A percentile compares a stretch with the other conserved stretches of the same genome.
These are phyloP conservation scores for Branchellion lobata DNA, from an alignment of 2,888 invertebrate genomes.

Conservation along the genomic window DNA sequence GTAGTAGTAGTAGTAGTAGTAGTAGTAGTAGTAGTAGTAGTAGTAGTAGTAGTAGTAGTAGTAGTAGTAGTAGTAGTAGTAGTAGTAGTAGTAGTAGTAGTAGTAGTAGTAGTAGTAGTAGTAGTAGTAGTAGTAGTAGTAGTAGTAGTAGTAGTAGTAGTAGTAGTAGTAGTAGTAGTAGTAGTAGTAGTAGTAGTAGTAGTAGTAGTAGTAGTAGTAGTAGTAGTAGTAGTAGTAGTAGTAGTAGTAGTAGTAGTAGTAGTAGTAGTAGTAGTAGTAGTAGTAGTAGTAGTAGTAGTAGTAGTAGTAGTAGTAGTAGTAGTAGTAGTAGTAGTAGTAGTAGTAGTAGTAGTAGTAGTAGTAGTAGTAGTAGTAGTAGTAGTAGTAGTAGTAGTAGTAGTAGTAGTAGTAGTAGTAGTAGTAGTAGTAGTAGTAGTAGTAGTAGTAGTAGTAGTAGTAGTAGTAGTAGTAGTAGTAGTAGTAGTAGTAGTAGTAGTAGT, in stretches of 20 bases:
- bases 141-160: conserved; percentile 16
- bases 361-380: conserved; percentile 16
- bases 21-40: conserved; percentile 16
- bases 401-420: conserved; percentile 16
- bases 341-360: conserved; percentile 16
- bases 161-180: conserved; percentile 16
- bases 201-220: conserved; percentile 16
- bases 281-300: conserved; percentile 12
- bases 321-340: conserved; percentile 16
- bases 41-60: conserved; percentile 16
- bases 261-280: conserved; percentile 16
- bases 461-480: conserved; percentile 12
- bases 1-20: conserved; percentile 16
- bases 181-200: conserved; percentile 16
- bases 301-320: conserved; percentile 10
- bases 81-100: conserved; percentile 16
- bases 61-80: conserved; percentile 5
- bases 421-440: conserved; percentile 5
- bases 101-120: conserved; percentile 12
- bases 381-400: conserved; percentile 16
- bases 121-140: conserved; percentile 10
- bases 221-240: conserved; percentile 16
- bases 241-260: conserved; percentile 5
- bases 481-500: conserved; percentile 10
- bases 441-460: conserved; percentile 16